Conservation (phyloP, 2,113 vertebrate species). For the Laticauda colubrina region DNA sequence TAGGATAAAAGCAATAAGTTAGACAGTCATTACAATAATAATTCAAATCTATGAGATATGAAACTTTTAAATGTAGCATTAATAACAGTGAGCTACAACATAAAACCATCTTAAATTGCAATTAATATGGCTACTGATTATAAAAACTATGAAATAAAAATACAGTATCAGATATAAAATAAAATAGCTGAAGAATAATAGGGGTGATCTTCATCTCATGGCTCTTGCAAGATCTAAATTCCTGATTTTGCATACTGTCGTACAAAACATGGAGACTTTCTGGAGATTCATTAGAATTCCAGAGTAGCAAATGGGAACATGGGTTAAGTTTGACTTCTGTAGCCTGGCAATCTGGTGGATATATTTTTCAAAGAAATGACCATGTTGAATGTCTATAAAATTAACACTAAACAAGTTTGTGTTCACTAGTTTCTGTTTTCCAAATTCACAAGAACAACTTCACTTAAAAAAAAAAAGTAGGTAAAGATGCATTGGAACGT, state of each 20-base stretch:
- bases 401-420: neutral
- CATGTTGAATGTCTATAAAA: neutral
- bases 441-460: neutral
- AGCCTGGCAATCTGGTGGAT: neutral
- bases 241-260: neutral
- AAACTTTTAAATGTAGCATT: neutral
- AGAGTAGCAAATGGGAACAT: neutral
- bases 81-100: neutral
- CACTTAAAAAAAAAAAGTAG: neutral
- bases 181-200: neutral
- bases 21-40: neutral
- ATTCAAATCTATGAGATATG: neutral
- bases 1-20: neutral
- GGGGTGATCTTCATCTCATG: neutral
- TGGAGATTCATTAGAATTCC: neutral
- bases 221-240: neutral
- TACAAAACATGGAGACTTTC: neutral
- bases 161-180: neutral
- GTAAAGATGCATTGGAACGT: neutral
- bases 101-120: neutral
- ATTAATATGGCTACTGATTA: neutral
- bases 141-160: neutral
- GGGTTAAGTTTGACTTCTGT: neutral
- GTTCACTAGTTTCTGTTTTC: neutral
- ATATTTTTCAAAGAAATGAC: neutral